Evolutionary conservation across 2,888 invertebrate species (phyloP), one percentile per base, ranked within the genome.

Genomic region (Embidobia sp.): DNA sequence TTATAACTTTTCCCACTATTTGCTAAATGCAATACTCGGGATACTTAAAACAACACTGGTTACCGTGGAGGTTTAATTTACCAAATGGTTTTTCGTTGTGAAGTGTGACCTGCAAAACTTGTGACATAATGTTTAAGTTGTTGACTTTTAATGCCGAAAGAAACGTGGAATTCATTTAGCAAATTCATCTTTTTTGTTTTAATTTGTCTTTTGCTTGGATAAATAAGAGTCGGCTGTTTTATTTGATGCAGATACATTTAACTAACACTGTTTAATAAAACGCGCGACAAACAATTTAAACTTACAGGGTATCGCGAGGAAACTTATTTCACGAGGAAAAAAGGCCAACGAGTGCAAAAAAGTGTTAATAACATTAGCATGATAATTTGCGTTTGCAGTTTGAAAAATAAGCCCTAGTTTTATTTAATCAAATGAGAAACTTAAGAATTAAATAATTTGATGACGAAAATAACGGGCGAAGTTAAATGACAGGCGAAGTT

Each of bases 401-500:
- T 44, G 51, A 22, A 8, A 19, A 67, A 48, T 53, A 37, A 18
- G 40, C 49, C 29, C 19, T 51, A 64, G 51, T 64, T 49, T 51
- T 51, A 64, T 64, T 64, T 40, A 49, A 40, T 37, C 27, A 48
- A 49, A 67, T 48, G 57, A 69, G 67, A 22, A 48, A 57, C 57
- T 57, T 69, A 69, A 69, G 40, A 31, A 31, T 6, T 37, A 22
- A 69, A 69, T 57, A 57, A 57, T 57, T 69, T 57, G 37, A 15
- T 40, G 67, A 48, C 7, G 57, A 53, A 66, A 66, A 49, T 69
- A 57, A 46, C 46, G 44, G 11, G 57, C 11, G 37, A 48, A 55
- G 67, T 69, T 69, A 49, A 57, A 69, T 69, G 37, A 57, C 57
- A 11, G 15, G 40, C 67, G 66, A 33, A 66, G 35, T 66, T 55